These are phyloP conservation scores for Drosophila subsilvestris DNA, from an alignment of 2,888 invertebrate genomes.

Conservation along the genomic window DNA sequence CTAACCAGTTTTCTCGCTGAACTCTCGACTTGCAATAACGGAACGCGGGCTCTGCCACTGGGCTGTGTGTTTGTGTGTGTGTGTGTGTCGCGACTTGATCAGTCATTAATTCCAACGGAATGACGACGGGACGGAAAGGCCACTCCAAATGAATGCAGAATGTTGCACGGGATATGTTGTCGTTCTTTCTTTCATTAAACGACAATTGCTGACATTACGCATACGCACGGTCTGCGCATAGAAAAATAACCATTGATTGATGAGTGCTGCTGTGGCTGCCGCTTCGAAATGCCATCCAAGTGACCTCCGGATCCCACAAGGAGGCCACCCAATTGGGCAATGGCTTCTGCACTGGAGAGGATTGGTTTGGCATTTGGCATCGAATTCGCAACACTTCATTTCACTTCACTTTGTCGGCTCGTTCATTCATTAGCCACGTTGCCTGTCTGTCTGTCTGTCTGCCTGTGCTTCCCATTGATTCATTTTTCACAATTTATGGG, in stretches of 20 bases:
- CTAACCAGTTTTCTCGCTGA: slow-evolving; percentile 56
- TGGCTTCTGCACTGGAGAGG: background rate
- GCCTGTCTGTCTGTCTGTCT: slow-evolving; percentile 59
- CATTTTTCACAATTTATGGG: slow-evolving; percentile 68
- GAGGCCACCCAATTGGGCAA: slow-evolving; percentile 8
- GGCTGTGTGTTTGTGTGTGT: slow-evolving; percentile 24
- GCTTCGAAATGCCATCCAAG: background rate
- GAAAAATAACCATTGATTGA: background rate
- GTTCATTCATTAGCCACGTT: slow-evolving; percentile 60
- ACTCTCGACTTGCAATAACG: slow-evolving; percentile 39
- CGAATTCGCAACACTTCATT: slow-evolving; percentile 38
- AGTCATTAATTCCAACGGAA: slow-evolving; percentile 50
- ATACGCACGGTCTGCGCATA: slow-evolving; percentile 53
- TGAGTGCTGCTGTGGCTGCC: background rate
- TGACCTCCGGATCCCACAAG: slow-evolving; percentile 1
- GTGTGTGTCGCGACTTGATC: slow-evolving; percentile 39
- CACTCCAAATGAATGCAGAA: slow-evolving; percentile 43
- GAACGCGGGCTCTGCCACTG: slow-evolving; percentile 1
- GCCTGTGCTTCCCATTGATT: slow-evolving; percentile 43
- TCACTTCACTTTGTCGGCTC: slow-evolving; percentile 44
- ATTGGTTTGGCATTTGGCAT: slow-evolving; percentile 11
- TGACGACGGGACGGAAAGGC: slow-evolving; percentile 62
- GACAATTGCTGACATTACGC: slow-evolving; percentile 49
- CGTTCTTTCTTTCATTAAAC: slow-evolving; percentile 5
- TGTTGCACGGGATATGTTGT: slow-evolving; percentile 20